These are phyloP conservation scores for Sarcophaga variegata DNA, from an alignment of 2,888 invertebrate genomes.

Conservation along the genomic window DNA sequence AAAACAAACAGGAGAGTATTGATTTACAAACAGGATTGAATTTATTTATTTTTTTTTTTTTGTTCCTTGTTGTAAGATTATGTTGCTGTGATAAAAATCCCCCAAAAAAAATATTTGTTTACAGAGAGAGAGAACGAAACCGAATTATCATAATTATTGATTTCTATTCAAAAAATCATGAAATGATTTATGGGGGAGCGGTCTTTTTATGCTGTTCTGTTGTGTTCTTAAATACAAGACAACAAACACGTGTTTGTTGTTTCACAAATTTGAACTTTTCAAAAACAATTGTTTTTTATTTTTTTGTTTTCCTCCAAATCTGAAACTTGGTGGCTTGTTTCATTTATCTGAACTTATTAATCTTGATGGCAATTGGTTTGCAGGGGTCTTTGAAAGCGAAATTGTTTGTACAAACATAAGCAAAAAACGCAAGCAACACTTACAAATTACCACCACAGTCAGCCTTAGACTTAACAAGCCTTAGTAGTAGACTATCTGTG, in stretches of 20 bases:
- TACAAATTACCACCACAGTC: conserved; percentile 43
- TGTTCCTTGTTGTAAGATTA: too few relatives aligned
- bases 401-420: neutral
- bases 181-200: conserved; percentile 59
- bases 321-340: conserved; percentile 1
- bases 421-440: conserved; percentile 34
- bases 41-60: too few relatives aligned
- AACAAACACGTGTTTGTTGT: conserved; percentile 58
- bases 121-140: neutral
- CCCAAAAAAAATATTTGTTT: too few relatives aligned
- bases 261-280: conserved; percentile 19
- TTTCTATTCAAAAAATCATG: neutral
- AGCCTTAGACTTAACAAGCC: conserved; percentile 16
- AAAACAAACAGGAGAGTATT: too few relatives aligned
- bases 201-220: conserved; percentile 20
- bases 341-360: conserved; percentile 49
- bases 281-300: neutral
- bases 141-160: conserved; percentile 50
- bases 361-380: conserved; percentile 54
- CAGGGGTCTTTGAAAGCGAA: conserved; percentile 15
- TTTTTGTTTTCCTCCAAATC: neutral
- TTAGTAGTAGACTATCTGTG: neutral
- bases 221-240: conserved; percentile 20
- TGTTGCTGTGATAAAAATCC: too few relatives aligned
- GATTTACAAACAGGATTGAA: too few relatives aligned